Base-by-base conservation (phyloP, 2,888 invertebrate species). In the Xylocampa areola region DNA sequence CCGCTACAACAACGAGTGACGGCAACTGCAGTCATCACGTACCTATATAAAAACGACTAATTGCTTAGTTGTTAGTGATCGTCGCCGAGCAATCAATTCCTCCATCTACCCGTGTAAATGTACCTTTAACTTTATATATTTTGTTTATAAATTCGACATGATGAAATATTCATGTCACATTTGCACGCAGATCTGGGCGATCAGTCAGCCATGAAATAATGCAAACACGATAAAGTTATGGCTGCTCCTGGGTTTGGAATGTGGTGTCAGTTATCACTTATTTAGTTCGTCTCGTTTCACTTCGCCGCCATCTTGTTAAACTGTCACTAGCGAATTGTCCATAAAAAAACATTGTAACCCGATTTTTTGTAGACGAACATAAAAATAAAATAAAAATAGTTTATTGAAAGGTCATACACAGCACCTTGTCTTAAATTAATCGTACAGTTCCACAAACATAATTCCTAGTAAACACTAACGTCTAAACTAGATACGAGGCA, bases 221-320 rank as follows among this genome's bases (percentile, higher is more conserved):
- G 88, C 88, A 91, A 91, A 91, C 87, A 87, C 84, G 91, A 90
- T 92, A 88, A 88, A 89, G 86, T 87, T 90, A 88, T 89, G 89
- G 87, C 89, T 88, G 86, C 84, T 89, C 86, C 84, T 80, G 81
- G 81, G 79, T 78, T 58, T 73, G 76, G 68, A 61, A 80, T 81
- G 74, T 73, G 81, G 86, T 85, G 79, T 77, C 69, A 71, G 59
- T 73, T 73, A 69, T 69, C 76, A 69, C 55, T 64, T 72, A 39
- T 53, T 64, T 64, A 40, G 53, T 50, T 52, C 30, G 27, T 21
- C 71, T 74, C 74, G 16, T 76, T 79, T 43, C 25, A 50, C 40
- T 14, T 32, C 14, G 14, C 32, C 19, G 19, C 23, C 25, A 23
- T 41, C 40, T 43, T 53, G 10, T 23, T 8, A 17, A 30, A 27